Base-by-base conservation (phyloP, 2,888 invertebrate genomes). In the Allolobophora icterica region DNA sequence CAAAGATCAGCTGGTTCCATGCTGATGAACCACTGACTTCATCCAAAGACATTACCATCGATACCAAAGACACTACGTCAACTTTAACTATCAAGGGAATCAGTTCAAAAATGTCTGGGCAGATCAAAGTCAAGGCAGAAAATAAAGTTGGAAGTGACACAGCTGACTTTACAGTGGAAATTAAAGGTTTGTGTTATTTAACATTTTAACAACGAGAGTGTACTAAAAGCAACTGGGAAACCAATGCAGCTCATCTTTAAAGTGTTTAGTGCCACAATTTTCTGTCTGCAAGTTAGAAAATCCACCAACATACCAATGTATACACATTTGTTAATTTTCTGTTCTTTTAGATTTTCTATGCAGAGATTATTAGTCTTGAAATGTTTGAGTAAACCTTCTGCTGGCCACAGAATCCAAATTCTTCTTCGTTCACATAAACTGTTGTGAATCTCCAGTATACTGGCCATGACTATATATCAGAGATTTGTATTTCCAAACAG, bases 101-200 rank as follows among this genome's bases (percentile, higher is more conserved):
- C 35, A 96, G 96, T 91, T 96, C 98, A 91, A 96, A 96, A 30
- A 98, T 98, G 95, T 96, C 98, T 91, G 98, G 98, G 4, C 98
- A 98, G 95, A 98, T 98, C 94, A 97, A 97, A 94, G 96, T 98
- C 58, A 96, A 96, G 93, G 97, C 98, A 0, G 96, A 96, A 71
- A 98, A 98, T 95, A 96, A 96, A 93, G 96, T 98, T 89, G 98
- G 98, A 0, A 97, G 97, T 94, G 97, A 92, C 84, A 84, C 87
- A 33, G 92, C 93, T 30, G 92, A 91, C 38, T 97, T 98, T 93
- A 97, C 98, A 84, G 97, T 98, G 92, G 97, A 96, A 96, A 97
- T 97, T 95, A 96, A 96, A 94, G 92, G 92, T 92, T 89, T 35
- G 91, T 42, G 17, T 17, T 58, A 91, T 93, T 95, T 42, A 95